A percentile compares a stretch with the other conserved stretches of the same genome.
These are phyloP conservation scores for Carposina sasakii DNA, from an alignment of 1,140 invertebrate species.

Conservation along the genomic window DNA sequence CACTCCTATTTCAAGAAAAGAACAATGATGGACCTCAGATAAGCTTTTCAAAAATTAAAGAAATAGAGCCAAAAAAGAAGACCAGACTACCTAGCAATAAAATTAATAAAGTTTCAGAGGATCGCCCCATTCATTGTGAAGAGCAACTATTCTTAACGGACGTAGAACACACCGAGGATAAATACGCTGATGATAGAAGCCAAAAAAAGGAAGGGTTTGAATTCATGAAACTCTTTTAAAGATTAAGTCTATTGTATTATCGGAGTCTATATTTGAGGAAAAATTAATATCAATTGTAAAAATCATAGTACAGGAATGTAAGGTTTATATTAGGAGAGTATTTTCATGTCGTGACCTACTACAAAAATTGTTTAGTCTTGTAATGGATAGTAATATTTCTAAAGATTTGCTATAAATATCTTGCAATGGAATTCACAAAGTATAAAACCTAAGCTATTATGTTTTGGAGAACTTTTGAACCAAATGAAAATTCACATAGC, in stretches of 20 bases:
- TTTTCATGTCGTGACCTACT: too few relatives aligned
- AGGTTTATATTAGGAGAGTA: too few relatives aligned
- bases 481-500: conserved; percentile 18
- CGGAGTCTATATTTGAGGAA: too few relatives aligned
- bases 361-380: not conserved
- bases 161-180: too few relatives aligned
- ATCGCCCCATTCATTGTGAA: too few relatives aligned
- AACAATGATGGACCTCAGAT: not conserved
- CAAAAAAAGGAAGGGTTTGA: too few relatives aligned
- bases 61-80: too few relatives aligned
- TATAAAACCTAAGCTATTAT: conserved; percentile 9
- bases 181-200: too few relatives aligned
- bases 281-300: not conserved
- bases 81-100: too few relatives aligned
- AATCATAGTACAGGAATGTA: not conserved
- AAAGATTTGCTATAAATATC: conserved; percentile 10
- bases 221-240: not conserved
- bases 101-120: too few relatives aligned
- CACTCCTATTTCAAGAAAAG: too few relatives aligned
- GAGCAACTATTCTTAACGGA: too few relatives aligned
- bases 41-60: not conserved
- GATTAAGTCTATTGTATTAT: not conserved
- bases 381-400: not conserved
- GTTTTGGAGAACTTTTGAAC: conserved; percentile 12
- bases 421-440: conserved; percentile 24